These are phyloP conservation scores for Heliconius hermathena DNA, from an alignment of 1,140 invertebrate species.

Conservation along the genomic window DNA sequence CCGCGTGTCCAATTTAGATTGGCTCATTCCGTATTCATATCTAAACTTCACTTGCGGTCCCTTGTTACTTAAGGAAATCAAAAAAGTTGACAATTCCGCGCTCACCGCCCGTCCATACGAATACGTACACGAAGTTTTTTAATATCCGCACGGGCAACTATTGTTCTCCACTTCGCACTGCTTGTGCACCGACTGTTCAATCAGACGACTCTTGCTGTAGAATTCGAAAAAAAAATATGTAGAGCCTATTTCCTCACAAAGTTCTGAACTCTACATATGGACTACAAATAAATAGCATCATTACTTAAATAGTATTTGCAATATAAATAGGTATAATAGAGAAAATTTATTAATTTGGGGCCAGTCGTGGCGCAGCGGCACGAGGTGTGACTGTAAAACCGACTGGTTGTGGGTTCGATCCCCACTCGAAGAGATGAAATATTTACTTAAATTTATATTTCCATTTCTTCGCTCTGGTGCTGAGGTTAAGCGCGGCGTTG, in stretches of 20 bases:
- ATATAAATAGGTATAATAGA: background rate
- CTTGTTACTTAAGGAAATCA: conserved; percentile 41
- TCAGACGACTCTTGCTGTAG: background rate
- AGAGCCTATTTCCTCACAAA: background rate
- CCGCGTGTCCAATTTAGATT: conserved; percentile 18
- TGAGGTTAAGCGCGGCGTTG: too few species aligned
- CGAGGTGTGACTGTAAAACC: too few species aligned
- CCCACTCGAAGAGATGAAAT: too few species aligned
- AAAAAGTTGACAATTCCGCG: conserved; percentile 39
- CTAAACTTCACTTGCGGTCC: conserved; percentile 27
- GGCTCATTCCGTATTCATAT: conserved; percentile 32
- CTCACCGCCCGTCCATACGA: conserved; percentile 26
- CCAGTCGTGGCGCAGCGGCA: too few species aligned
- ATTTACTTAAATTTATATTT: too few species aligned
- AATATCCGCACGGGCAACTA: conserved; percentile 34
- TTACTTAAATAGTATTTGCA: background rate
- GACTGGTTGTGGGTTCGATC: too few species aligned
- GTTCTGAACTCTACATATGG: background rate
- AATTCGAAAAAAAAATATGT: background rate
- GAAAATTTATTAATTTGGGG: too few species aligned
- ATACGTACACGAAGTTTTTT: conserved; percentile 32
- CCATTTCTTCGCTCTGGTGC: too few species aligned
- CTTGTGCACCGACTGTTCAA: conserved; percentile 13
- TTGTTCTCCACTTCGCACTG: conserved; percentile 28
- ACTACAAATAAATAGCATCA: background rate